These are phyloP conservation scores for Hypocryptadius cinnamomeus DNA, from an alignment of 2,113 vertebrate genomes.

Conservation along the genomic window DNA sequence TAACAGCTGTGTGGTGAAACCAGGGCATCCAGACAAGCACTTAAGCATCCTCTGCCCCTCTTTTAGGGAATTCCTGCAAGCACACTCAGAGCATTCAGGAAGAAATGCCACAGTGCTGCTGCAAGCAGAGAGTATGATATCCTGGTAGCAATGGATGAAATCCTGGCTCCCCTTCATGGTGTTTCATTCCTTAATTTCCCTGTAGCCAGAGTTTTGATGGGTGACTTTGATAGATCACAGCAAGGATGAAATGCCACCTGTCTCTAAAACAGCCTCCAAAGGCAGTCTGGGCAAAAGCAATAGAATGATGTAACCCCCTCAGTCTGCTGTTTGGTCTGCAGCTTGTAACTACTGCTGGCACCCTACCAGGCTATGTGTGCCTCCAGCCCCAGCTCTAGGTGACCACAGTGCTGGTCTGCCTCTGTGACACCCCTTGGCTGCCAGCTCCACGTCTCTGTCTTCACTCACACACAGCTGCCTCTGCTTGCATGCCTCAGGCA, in stretches of 20 bases:
- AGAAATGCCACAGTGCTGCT: neutral
- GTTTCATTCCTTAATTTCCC: neutral
- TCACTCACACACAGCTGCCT: neutral
- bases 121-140: neutral
- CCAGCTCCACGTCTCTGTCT: neutral
- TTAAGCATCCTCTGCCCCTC: neutral
- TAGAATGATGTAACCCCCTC: neutral
- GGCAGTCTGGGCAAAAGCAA: neutral
- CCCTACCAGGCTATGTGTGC: neutral
- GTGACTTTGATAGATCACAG: neutral
- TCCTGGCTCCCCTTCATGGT: neutral
- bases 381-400: neutral
- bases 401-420: neutral
- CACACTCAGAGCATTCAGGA: neutral
- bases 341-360: neutral
- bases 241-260: neutral
- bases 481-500: neutral
- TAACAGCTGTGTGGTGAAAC: neutral
- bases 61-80: neutral
- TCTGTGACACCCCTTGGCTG: neutral
- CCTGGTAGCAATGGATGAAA: neutral
- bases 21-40: neutral
- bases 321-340: neutral
- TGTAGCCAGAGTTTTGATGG: neutral
- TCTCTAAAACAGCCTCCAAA: neutral